Base-by-base conservation (phyloP, 2,113 vertebrate species). In the Nibea albiflora region DNA sequence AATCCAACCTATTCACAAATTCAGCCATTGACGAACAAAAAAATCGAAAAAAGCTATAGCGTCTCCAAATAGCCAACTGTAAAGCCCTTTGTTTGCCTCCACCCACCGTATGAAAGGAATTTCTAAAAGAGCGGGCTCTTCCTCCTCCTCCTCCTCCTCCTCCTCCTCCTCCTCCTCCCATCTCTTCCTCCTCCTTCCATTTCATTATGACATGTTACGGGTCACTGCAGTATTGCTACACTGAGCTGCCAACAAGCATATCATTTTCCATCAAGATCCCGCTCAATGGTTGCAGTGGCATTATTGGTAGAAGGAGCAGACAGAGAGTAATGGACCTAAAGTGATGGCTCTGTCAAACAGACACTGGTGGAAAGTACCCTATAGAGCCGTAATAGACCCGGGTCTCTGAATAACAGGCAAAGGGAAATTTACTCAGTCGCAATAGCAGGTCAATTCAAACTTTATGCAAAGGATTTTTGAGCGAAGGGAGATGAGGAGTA, bases 231-330 rank as follows among this genome's bases (percentile, higher is more conserved):
- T 82, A 77, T 73, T 76, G 75, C 76, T 89, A 72, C 88, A 74
- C 77, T 74, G 77, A 88, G 87, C 88, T 92, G 88, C 86, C 91
- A 93, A 93, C 90, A 92, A 92, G 92, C 86, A 92, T 90, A 91
- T 92, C 79, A 92, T 90, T 93, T 93, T 89, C 91, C 89, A 94
- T 93, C 89, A 92, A 89, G 85, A 90, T 87, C 79, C 76, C 28
- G 35, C 78, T 92, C 85, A 75, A 62, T 88, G 88, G 85, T 62
- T 85, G 79, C 88, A 78, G 82, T 80, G 74, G 85, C 87, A 85
- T 93, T 83, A 89, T 86, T 88, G 89, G 81, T 85, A 26, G 84
- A 78, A 74, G 81, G 80, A 91, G 88, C 80, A 85, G 81, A 89
- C 76, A 70, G 76, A 81, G 88, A 90, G 86, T 91, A 93, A 93